Conservation (phyloP, 2,888 invertebrate species). For the Nephrocerus scutellatus region DNA sequence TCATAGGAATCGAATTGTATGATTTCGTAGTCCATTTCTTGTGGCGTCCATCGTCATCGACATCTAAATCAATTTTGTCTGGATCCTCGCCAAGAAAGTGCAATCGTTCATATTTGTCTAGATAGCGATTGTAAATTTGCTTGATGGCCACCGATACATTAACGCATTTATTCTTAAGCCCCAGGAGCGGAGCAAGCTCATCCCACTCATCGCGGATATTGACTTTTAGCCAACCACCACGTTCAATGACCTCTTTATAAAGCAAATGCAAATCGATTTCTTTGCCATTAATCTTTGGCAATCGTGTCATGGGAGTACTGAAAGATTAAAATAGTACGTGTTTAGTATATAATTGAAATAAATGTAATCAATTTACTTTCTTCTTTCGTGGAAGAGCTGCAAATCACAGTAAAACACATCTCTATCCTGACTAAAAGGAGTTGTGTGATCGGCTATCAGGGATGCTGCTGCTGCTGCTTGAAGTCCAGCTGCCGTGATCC, state of each 20-base stretch:
- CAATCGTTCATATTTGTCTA: slow-evolving; percentile 84
- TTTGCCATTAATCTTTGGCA: slow-evolving; percentile 77
- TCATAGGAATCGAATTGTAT: slow-evolving; percentile 65
- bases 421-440: slow-evolving; percentile 29
- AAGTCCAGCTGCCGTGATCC: slow-evolving; percentile 6
- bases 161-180: slow-evolving; percentile 75
- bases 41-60: slow-evolving; percentile 73
- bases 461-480: slow-evolving; percentile 12
- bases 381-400: slow-evolving; percentile 82
- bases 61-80: slow-evolving; percentile 65
- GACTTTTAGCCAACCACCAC: slow-evolving; percentile 95
- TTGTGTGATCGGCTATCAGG: slow-evolving; percentile 20
- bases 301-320: slow-evolving; percentile 55
- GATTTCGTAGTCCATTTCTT: slow-evolving; percentile 59
- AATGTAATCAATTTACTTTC: slow-evolving; percentile 65
- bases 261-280: slow-evolving; percentile 88
- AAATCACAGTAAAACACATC: slow-evolving; percentile 56
- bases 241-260: slow-evolving; percentile 83
- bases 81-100: slow-evolving; percentile 85
- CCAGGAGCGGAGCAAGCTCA: slow-evolving; percentile 68
- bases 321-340: slow-evolving; percentile 27
- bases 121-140: slow-evolving; percentile 71
- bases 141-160: slow-evolving; percentile 83
- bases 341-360: background rate
- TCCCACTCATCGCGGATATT: slow-evolving; percentile 87